Evolutionary conservation across 2,797 vertebrate genomes (phyloP), one percentile per base, ranked within the genome.

Genomic region (Okamejei kenojei): DNA sequence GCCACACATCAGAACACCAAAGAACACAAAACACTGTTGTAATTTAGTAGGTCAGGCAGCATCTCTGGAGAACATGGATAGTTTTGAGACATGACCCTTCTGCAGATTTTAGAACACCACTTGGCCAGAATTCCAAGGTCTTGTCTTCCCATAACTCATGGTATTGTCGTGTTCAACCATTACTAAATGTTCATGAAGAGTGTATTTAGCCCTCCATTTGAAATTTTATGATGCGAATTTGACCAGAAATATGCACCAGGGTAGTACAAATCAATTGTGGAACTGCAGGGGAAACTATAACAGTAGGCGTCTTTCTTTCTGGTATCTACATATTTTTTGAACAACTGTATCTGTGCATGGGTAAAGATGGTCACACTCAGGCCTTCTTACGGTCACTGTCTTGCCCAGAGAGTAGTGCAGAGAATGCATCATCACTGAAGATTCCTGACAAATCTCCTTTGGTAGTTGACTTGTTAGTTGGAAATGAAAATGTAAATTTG

Each of bases 401-500:
- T 73, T 9, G 13, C 58, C 45, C 38, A 26, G 45, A 54, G 21
- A 1, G 19, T 54, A 19, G 10, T 8, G 3, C 38, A 8, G 80
- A 54, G 9, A 82, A 58, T 58, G 61, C 32, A 9, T n/a, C 61
- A 32, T 9, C 15, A 63, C 61, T 65, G n/a, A 88, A 0, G 84
- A 65, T 32, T 65, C 61, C 17, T 19, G 29, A 1, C 58, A 88
- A 32, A 35, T 88, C 19, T 88, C n/a, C n/a, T 32, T 8, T 63
- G 0, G 29, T 17, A 32, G 29, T 65, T 88, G 84, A 88, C 15
- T 65, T 65, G 29, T 32, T 19, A 35, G 63, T 10, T 88, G 84
- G 32, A 88, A 78, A 78, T 78, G 77, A 78, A 78, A 65, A 88
- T 88, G 84, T 88, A 11, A 29, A 84, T 78, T 32, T 54, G 10